Evolutionary conservation across 1,140 invertebrate species (phyloP).

Genomic region (Lepidotrigona ventralis): DNA sequence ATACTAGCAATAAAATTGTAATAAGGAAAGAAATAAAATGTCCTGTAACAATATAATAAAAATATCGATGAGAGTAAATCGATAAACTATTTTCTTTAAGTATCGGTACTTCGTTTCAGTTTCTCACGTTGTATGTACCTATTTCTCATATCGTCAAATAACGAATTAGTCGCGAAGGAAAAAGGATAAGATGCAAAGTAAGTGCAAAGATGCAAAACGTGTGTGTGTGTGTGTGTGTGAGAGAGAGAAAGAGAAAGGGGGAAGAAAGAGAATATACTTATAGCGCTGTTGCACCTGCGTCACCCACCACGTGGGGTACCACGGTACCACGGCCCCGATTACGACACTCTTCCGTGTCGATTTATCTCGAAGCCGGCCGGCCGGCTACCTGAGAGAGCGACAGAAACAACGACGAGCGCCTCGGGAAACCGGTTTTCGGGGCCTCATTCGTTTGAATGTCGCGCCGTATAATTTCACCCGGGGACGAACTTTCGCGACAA

Average conservation of each 20-base stretch:
- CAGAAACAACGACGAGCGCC: conserved; percentile 31
- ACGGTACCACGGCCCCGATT: conserved; percentile 62
- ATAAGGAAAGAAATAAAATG: too few species aligned
- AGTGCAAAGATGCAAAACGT: neutral
- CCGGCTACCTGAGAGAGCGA: conserved; percentile 33
- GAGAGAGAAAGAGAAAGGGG: neutral
- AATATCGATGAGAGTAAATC: too few species aligned
- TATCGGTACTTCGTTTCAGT: too few species aligned
- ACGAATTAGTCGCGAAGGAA: neutral
- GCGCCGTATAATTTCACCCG: conserved; percentile 62
- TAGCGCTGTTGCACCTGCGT: conserved; percentile 56
- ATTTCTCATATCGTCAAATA: neutral
- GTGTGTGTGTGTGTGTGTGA: too few species aligned
- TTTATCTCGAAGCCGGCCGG: conserved; percentile 57
- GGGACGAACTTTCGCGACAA: conserved; percentile 63
- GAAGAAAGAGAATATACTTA: conserved; percentile 20
- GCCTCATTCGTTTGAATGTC: conserved; percentile 63
- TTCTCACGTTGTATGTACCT: neutral
- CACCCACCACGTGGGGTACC: conserved; percentile 55
- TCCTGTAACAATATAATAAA: too few species aligned
- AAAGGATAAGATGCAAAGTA: neutral
- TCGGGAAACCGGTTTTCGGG: conserved; percentile 59
- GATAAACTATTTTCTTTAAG: too few species aligned
- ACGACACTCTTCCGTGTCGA: conserved; percentile 68
- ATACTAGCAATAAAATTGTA: too few species aligned